These are phyloP conservation scores for Chirona hameri DNA, from an alignment of 2,888 invertebrate genomes.

Conservation along the genomic window DNA sequence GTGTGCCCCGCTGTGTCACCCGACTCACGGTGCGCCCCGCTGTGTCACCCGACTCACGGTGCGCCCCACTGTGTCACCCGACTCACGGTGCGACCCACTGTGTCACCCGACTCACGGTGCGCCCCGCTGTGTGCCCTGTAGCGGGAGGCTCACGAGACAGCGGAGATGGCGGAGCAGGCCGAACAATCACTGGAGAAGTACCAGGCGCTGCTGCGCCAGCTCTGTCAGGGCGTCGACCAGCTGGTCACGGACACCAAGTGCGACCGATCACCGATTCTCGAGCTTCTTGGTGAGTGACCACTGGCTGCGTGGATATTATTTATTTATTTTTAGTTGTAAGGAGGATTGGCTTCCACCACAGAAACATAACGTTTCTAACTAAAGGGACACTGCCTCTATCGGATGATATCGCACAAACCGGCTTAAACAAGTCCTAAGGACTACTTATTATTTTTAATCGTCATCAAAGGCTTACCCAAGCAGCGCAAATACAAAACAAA, in stretches of 20 bases:
- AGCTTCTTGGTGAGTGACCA: constrained; percentile 57
- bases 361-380: too few relatives aligned
- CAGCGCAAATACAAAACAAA: too few relatives aligned
- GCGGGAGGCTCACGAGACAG: background rate
- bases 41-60: background rate
- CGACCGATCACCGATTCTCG: constrained; percentile 66
- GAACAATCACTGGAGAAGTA: constrained; percentile 44
- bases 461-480: too few relatives aligned
- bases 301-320: constrained; percentile 30
- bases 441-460: too few relatives aligned
- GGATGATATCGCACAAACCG: too few relatives aligned
- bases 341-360: too few relatives aligned
- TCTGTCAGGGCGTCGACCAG: constrained; percentile 54
- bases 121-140: background rate
- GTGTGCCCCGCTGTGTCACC: background rate
- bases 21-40: too few relatives aligned
- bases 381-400: too few relatives aligned
- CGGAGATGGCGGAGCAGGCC: constrained; percentile 37
- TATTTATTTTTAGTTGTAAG: too few relatives aligned
- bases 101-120: too few relatives aligned
- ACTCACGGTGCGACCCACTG: too few relatives aligned
- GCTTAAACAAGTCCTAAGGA: too few relatives aligned
- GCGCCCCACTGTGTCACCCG: background rate
- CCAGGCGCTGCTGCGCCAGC: constrained; percentile 48
- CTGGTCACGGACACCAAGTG: constrained; percentile 63